phyloP scores from a whole-genome alignment of 2,797 vertebrate species.

The Furcifer pardalis region DNA sequence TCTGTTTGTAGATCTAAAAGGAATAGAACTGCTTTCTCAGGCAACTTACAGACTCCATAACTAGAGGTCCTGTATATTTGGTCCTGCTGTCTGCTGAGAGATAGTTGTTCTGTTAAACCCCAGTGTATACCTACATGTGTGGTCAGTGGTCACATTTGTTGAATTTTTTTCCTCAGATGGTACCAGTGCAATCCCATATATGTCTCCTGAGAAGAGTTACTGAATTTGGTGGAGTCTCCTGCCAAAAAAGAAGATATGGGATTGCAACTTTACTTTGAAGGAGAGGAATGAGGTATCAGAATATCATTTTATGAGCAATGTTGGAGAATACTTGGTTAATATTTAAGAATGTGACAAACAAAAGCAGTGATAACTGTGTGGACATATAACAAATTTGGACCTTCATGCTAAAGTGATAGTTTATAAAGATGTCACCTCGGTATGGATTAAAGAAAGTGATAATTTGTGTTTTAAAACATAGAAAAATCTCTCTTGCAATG shows the following conservation, averaged over 20 bases:
- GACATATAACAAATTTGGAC: too few species aligned
- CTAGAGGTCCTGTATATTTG: not conserved
- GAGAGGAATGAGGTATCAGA: too few species aligned
- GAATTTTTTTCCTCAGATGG: not conserved
- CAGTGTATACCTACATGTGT: not conserved
- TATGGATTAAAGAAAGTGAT: not conserved
- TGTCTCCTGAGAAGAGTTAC: not conserved
- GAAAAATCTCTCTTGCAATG: not conserved
- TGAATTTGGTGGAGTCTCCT: not conserved
- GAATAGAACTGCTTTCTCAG: not conserved
- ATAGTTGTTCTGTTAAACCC: not conserved
- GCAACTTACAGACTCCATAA: not conserved
- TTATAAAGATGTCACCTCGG: too few species aligned
- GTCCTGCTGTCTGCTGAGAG: not conserved
- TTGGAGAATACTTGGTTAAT: not conserved
- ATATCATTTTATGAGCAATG: not conserved
- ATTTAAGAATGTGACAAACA: not conserved
- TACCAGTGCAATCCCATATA: not conserved
- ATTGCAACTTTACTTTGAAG: not conserved
- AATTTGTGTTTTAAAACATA: slow-evolving; percentile 19
- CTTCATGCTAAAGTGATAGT: too few species aligned
- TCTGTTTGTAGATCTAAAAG: not conserved
- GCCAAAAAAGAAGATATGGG: not conserved
- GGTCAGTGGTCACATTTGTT: not conserved
- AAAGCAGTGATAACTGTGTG: too few species aligned